A percentile compares a stretch with the other conserved stretches of the same genome.
Conservation (phyloP, 2,113 vertebrate genomes). For the Clarias batrachus region DNA sequence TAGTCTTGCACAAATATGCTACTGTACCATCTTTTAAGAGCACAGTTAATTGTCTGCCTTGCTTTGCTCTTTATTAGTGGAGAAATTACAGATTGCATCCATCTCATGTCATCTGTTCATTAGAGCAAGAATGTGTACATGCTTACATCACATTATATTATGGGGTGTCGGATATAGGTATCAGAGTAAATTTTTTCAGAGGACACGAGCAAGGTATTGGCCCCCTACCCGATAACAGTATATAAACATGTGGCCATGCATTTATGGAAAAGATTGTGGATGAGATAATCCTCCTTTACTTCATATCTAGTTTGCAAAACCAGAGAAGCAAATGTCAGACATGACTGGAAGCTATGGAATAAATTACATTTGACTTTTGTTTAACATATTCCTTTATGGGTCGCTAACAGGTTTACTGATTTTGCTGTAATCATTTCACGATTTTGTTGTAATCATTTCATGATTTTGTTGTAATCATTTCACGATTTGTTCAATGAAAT, state of each 20-base stretch:
- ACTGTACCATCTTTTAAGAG: neutral
- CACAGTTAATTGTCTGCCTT: neutral
- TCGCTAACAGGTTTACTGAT: neutral
- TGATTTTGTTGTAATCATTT: neutral
- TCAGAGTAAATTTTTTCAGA: neutral
- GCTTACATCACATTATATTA: neutral
- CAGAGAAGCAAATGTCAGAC: neutral
- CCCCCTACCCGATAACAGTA: too few species aligned
- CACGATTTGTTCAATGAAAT: neutral
- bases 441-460: neutral
- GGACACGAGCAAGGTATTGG: neutral
- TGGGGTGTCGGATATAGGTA: neutral
- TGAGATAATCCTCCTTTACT: too few species aligned
- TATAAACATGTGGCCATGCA: too few species aligned
- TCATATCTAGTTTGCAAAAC: neutral
- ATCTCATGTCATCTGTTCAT: neutral
- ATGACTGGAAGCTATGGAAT: neutral
- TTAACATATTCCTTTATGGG: neutral
- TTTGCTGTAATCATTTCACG: neutral
- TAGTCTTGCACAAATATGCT: neutral
- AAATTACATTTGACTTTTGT: neutral
- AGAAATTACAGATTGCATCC: neutral
- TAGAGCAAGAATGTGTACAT: neutral
- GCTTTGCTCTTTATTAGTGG: neutral
- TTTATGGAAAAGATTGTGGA: too few species aligned